Conservation (phyloP, 2,797 vertebrate genomes). For the Glyptemys insculpta region DNA sequence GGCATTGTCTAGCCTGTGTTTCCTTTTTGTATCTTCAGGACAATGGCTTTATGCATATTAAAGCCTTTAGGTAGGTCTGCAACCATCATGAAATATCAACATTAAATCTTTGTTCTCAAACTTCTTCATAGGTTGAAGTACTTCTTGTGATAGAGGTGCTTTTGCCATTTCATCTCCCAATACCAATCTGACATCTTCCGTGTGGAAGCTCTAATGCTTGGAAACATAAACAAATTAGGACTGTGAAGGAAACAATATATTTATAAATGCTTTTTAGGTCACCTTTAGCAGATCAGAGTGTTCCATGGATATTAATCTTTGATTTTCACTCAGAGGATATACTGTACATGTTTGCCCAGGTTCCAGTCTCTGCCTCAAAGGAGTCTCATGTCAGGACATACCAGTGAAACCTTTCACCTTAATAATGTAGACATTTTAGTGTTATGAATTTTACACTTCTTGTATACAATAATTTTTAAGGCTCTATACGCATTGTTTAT, state of each 20-base stretch:
- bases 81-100: not conserved
- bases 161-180: not conserved
- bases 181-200: not conserved
- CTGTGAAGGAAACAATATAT: not conserved
- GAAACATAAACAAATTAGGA: not conserved
- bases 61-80: accelerated
- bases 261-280: accelerated
- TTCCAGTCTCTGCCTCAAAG: not conserved
- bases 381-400: not conserved
- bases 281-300: not conserved
- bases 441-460: not conserved
- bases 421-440: not conserved
- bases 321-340: not conserved
- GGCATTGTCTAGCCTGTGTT: not conserved
- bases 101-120: not conserved
- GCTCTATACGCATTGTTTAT: not conserved
- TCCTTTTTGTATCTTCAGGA: not conserved
- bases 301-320: not conserved
- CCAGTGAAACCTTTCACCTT: accelerated
- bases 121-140: not conserved
- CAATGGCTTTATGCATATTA: not conserved
- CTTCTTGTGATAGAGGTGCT: not conserved
- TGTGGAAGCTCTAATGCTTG: accelerated
- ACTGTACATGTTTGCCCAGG: not conserved
- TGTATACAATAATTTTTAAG: not conserved